Evolutionary conservation across 2,113 vertebrate genomes (phyloP), one percentile per base, ranked within the genome.

Genomic region (Nycticebus coucang): DNA sequence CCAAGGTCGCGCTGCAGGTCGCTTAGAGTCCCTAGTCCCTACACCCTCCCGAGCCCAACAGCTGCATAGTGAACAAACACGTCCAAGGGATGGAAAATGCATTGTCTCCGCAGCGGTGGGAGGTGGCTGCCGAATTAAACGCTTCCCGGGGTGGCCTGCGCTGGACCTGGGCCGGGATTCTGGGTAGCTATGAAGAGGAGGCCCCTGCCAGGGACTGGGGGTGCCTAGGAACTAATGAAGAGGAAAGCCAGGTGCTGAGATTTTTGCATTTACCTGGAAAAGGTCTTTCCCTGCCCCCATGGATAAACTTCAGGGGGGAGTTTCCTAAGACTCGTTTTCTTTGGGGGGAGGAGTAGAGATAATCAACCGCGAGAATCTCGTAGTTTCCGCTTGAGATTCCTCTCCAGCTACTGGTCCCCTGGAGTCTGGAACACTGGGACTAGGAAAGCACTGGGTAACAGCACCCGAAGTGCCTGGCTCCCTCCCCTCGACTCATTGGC

Each of bases 51-150:
- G 22, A 90, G 59, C 62, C 88, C 72, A 60, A 82, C 93, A 89
- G 94, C 96, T 89, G 95, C 91, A 12, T 4, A 18, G 88, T 50
- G 19, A 64, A 41, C 95, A n/a, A 86, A 85, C 87, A 81, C 22
- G 59, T 94, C 69, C 78, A 41, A 45, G 75, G 80, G 68, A 53
- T 74, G 96, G 86, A 91, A 96, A 96, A 91, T 83, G 91, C 86
- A 17, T 91, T 94, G 30, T 84, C 88, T 87, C 96, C 21, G 41
- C 82, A 2, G 82, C 60, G 10, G 88, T 91, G 94, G 94, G 96
- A 93, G 89, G 95, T 62, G 95, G 86, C 66, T 1, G 80, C 68
- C n/a, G 26, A 82, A 95, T 97, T 85, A 71, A 95, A 96, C 26
- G 81, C 90, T 95, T 94, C 87, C 79, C 41, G 3, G 60, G 77